Base-by-base conservation (phyloP, 2,888 invertebrate genomes). In the Aspidapion aeneum region DNA sequence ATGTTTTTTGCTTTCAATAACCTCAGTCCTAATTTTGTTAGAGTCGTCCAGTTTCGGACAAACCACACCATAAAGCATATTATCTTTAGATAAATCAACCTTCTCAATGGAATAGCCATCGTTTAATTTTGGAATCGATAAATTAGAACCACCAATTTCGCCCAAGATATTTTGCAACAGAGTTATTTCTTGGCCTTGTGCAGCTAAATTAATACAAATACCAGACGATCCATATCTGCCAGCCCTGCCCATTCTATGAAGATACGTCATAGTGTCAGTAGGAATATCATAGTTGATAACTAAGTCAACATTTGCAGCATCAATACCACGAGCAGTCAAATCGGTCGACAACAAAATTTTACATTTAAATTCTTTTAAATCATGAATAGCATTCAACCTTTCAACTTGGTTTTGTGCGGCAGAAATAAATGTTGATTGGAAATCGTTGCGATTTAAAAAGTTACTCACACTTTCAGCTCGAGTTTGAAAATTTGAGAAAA, bases 181-280 rank as follows among this genome's bases (percentile, higher is more conserved):
- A 1, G 76, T 69, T 56, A 84, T 70, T 77, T 95, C 94, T 60
- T 84, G 81, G 3, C 87, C 87, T 57, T 85, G 83, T 70, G 87
- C 83, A 7, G 90, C 80, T 63, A 96, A 85, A 58, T 89, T 90
- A 16, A 96, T 85, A 21, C 93, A 90, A 62, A 87, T 84, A 59
- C 96, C 96, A 77, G 87, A 86, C 1, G 92, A 88, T 0, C 98
- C 98, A 83, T 90, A 98, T 66, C 98, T 84, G 0, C 98, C 98
- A 54, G 97, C 96, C 72, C 98, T 85, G 0, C 98, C 98, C 76
- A 97, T 96, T 74, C 98, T 85, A 82, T 99, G 98, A 67, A 96
- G 84, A 82, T 96, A 96, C 18, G 93, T 94, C 68, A 90, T 88
- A 70, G 87, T 84, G 74, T 92, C 90, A 67, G 75, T 75, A 0